phyloP scores from a whole-genome alignment of 1,140 invertebrate species.

The Anadara kagoshimensis region DNA sequence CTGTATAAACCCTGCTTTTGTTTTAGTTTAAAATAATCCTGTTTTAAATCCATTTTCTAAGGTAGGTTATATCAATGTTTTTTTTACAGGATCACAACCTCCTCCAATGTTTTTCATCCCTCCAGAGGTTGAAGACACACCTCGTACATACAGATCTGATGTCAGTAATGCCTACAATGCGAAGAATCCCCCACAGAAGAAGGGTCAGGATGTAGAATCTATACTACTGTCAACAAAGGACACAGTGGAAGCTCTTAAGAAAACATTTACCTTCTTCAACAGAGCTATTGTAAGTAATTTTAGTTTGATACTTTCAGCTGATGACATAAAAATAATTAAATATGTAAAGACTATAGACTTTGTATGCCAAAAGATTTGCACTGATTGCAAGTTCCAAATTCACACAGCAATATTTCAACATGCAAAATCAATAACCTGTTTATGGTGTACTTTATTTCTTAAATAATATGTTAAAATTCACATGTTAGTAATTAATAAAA shows the following conservation, averaged over 20 bases:
- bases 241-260: constrained; percentile 56
- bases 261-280: constrained; percentile 64
- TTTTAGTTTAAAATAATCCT: too few species aligned
- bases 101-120: constrained; percentile 59
- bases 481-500: too few species aligned
- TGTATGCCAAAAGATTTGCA: too few species aligned
- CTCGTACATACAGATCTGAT: constrained; percentile 65
- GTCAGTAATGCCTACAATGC: constrained; percentile 17
- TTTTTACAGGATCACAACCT: constrained; percentile 53
- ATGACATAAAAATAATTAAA: too few species aligned
- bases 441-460: too few species aligned
- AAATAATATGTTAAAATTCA: too few species aligned
- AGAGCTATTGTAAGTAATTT: constrained; percentile 62
- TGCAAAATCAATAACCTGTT: too few species aligned
- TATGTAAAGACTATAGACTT: too few species aligned
- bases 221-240: constrained; percentile 53
- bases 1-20: too few species aligned
- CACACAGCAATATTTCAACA: too few species aligned
- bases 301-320: too few species aligned
- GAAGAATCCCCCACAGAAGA: constrained; percentile 6
- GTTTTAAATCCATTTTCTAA: neutral
- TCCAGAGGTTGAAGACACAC: constrained; percentile 63
- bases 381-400: too few species aligned
- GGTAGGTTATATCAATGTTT: neutral
- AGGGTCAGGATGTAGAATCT: constrained; percentile 38